Conservation (phyloP, 2,888 invertebrate species). For the Diarsia mendica region DNA sequence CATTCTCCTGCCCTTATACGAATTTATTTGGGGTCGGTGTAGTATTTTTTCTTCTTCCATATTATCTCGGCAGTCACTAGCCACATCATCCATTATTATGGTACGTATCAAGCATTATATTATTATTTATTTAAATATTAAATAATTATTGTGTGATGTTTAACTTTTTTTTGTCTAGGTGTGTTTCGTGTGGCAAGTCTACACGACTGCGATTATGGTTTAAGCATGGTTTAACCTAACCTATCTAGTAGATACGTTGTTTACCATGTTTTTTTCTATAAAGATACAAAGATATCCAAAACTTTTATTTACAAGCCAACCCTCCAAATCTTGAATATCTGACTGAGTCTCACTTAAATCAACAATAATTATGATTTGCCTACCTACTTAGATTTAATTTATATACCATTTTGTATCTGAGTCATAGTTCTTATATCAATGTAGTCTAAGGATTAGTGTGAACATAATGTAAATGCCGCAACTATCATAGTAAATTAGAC, state of each 20-base stretch:
- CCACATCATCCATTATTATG: background rate
- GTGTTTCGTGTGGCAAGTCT: slow-evolving; percentile 30
- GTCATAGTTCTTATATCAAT: background rate
- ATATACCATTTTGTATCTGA: background rate
- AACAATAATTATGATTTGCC: background rate
- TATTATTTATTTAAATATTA: too few species aligned
- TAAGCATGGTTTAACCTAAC: background rate
- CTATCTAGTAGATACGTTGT: background rate
- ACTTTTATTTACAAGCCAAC: background rate
- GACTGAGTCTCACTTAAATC: background rate
- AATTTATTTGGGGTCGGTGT: too few species aligned
- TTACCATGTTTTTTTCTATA: background rate
- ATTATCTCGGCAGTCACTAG: too few species aligned
- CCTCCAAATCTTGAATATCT: background rate
- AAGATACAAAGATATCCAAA: background rate
- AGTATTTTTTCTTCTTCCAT: too few species aligned
- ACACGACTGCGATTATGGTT: slow-evolving; percentile 4
- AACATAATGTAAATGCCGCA: background rate
- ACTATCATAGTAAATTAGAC: background rate
- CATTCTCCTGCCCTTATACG: too few species aligned
- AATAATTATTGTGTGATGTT: background rate
- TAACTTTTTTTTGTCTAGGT: slow-evolving; percentile 5
- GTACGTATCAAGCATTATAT: background rate
- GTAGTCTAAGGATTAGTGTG: background rate
- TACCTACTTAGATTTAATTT: background rate